Conservation (phyloP, 2,888 invertebrate species). For the Scaptomyza tumidula region DNA sequence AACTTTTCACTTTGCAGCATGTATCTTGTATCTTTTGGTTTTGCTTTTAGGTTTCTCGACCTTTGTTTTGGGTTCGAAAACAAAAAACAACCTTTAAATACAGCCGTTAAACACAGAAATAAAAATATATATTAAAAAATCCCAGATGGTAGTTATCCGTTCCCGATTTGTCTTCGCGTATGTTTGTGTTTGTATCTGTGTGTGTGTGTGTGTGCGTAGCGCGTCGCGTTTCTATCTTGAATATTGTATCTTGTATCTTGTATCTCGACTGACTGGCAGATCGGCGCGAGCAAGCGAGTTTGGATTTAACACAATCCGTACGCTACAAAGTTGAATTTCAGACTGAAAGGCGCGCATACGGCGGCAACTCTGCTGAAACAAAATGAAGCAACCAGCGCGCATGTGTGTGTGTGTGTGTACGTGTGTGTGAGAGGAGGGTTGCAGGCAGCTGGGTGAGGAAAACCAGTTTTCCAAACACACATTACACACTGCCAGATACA, state of each 20-base stretch:
- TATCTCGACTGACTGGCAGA: slow-evolving; percentile 29
- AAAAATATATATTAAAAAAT: slow-evolving; percentile 32
- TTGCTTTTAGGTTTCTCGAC: slow-evolving; percentile 4
- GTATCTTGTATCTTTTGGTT: slow-evolving; percentile 42
- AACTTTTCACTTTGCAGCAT: slow-evolving; percentile 61
- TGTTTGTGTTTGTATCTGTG: not conserved
- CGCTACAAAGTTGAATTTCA: slow-evolving; percentile 67
- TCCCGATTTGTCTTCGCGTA: slow-evolving; percentile 29
- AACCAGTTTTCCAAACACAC: slow-evolving; percentile 63
- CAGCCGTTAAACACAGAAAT: slow-evolving; percentile 21
- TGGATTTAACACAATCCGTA: slow-evolving; percentile 42
- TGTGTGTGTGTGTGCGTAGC: slow-evolving; percentile 27
- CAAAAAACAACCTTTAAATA: not conserved
- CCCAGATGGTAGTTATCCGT: slow-evolving; percentile 36
- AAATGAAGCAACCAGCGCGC: slow-evolving; percentile 66
- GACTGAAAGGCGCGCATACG: slow-evolving; percentile 63
- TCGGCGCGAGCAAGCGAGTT: slow-evolving; percentile 40
- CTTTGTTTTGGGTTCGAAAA: not conserved
- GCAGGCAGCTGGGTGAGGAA: slow-evolving; percentile 58
- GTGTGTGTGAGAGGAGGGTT: slow-evolving; percentile 35
- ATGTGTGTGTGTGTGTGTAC: slow-evolving; percentile 50
- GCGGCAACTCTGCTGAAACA: slow-evolving; percentile 72
- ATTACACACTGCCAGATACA: slow-evolving; percentile 35
- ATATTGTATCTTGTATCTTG: slow-evolving; percentile 46
- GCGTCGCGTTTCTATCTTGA: slow-evolving; percentile 43